Conservation (phyloP, 2,113 vertebrate genomes). For the Brachyhypopomus occidentalis region DNA sequence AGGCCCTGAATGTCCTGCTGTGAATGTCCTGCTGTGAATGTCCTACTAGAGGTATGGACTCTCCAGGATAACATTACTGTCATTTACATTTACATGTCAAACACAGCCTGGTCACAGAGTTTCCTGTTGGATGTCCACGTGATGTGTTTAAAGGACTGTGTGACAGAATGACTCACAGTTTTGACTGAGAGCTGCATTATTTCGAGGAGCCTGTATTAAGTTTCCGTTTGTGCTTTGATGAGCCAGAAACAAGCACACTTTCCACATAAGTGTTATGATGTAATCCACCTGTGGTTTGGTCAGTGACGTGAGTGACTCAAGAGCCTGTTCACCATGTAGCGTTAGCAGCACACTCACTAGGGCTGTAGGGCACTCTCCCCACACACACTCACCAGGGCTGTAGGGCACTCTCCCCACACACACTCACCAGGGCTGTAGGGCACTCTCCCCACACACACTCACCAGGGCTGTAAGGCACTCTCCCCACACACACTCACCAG, state of each 20-base stretch:
- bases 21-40: too few relatives aligned
- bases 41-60: neutral
- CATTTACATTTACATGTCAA: neutral
- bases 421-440: too few relatives aligned
- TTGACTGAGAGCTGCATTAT: neutral
- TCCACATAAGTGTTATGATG: too few relatives aligned
- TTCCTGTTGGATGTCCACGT: neutral
- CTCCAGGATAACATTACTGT: neutral
- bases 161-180: neutral
- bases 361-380: too few relatives aligned
- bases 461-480: too few relatives aligned
- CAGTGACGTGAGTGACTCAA: neutral
- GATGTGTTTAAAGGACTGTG: neutral
- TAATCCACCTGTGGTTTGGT: neutral
- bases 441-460: too few relatives aligned
- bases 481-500: conserved; percentile 53
- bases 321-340: neutral
- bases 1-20: too few relatives aligned
- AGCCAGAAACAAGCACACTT: too few relatives aligned
- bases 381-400: too few relatives aligned
- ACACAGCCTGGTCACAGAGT: neutral
- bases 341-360: conserved; percentile 52
- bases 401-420: too few relatives aligned
- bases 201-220: neutral
- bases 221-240: neutral